Conservation (phyloP, 2,888 invertebrate genomes). For the Acleris laterana region DNA sequence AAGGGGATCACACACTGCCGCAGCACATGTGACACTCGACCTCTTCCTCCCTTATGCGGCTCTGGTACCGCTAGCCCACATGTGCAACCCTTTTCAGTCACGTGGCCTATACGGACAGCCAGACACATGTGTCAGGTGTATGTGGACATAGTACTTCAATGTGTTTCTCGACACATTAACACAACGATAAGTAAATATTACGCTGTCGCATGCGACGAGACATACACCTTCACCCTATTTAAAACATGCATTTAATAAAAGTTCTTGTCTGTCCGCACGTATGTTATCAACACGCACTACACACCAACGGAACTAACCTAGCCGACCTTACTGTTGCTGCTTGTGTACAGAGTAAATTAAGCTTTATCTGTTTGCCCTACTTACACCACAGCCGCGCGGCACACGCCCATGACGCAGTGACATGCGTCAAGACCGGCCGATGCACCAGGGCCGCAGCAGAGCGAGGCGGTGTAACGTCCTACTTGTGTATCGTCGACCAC, state of each 20-base stretch:
- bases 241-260: constrained; percentile 11
- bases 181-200: constrained; percentile 12
- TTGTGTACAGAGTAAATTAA: constrained; percentile 24
- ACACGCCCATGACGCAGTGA: constrained; percentile 79
- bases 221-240: constrained; percentile 3
- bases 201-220: not conserved
- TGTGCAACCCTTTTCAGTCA: constrained; percentile 80
- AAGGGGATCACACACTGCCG: constrained; percentile 54
- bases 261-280: not conserved
- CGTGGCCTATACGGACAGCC: constrained; percentile 48
- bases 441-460: constrained; percentile 69
- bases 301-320: constrained; percentile 5
- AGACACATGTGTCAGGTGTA: constrained; percentile 34
- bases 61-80: constrained; percentile 82
- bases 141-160: constrained; percentile 24
- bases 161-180: constrained; percentile 21
- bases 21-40: constrained; percentile 66
- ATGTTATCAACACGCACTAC: constrained; percentile 3
- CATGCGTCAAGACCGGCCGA: constrained; percentile 78
- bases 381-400: constrained; percentile 47
- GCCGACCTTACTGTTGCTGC: constrained; percentile 7
- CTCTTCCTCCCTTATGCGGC: constrained; percentile 57
- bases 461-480: constrained; percentile 59
- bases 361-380: constrained; percentile 24
- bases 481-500: constrained; percentile 42